These are phyloP conservation scores for Apamea crenata DNA, from an alignment of 2,888 invertebrate genomes.

Conservation along the genomic window DNA sequence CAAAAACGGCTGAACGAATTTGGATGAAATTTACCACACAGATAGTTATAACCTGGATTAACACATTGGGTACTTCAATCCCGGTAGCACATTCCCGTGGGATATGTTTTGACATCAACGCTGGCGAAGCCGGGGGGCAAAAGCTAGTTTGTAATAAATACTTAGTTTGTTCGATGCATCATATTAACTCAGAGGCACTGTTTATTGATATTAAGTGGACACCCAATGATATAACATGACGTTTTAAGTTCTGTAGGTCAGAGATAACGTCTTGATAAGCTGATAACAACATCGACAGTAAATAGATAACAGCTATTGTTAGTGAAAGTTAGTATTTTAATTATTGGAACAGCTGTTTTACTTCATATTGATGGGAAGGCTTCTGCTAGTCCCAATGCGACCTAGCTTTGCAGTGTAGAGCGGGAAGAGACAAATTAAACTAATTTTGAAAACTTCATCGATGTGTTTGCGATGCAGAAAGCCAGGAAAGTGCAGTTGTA, in stretches of 20 bases:
- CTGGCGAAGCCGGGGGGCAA: no score
- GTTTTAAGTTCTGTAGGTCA: slow-evolving; percentile 47
- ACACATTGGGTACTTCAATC: background rate
- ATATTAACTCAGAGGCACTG: background rate
- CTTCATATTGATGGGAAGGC: background rate
- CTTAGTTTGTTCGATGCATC: background rate
- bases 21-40: no score
- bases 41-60: no score
- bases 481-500: background rate
- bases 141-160: no score
- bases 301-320: slow-evolving; percentile 3
- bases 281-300: slow-evolving; percentile 12
- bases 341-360: slow-evolving; percentile 30
- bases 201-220: background rate
- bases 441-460: background rate
- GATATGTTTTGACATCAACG: no score
- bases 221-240: slow-evolving; percentile 16
- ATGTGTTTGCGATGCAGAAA: background rate
- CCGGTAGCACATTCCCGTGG: no score
- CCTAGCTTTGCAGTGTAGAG: background rate
- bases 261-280: slow-evolving; percentile 29
- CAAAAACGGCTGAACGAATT: background rate
- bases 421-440: background rate
- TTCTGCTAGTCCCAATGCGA: no score
- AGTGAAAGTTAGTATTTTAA: slow-evolving; percentile 22